A percentile compares a stretch with the other conserved stretches of the same genome.
phyloP scores from a whole-genome alignment of 2,113 vertebrate genomes.

The Aspidoscelis tigris region DNA sequence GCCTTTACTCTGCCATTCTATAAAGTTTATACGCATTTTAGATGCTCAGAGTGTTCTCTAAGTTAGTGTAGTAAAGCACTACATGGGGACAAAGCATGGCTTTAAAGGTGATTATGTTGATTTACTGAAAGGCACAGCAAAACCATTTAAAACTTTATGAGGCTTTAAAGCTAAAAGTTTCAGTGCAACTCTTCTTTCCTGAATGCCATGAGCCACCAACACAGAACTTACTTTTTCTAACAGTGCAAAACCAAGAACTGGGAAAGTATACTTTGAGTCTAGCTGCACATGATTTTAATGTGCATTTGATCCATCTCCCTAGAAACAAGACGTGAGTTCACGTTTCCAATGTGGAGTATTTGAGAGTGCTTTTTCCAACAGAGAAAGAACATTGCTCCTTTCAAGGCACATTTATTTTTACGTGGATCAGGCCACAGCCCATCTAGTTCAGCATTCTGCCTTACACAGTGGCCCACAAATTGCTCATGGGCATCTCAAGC shows the following conservation, averaged over 20 bases:
- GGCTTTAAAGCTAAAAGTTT: constrained; percentile 25
- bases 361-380: no score
- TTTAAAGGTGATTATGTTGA: constrained; percentile 25
- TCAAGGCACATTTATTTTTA: no score
- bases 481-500: no score
- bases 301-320: no score
- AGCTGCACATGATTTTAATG: no score
- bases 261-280: not conserved
- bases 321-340: no score
- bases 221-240: not conserved
- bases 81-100: not conserved
- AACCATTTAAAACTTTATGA: constrained; percentile 29
- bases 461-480: no score
- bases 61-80: constrained; percentile 10
- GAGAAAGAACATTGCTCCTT: no score
- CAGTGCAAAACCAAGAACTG: no score
- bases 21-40: constrained; percentile 30
- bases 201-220: constrained; percentile 9
- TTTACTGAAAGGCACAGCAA: constrained; percentile 42
- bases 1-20: not conserved
- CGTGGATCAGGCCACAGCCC: no score
- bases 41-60: not conserved
- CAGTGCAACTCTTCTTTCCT: not conserved
- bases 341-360: no score
- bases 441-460: no score